Conservation (phyloP, 2,888 invertebrate species). For the Atethmia centrago region DNA sequence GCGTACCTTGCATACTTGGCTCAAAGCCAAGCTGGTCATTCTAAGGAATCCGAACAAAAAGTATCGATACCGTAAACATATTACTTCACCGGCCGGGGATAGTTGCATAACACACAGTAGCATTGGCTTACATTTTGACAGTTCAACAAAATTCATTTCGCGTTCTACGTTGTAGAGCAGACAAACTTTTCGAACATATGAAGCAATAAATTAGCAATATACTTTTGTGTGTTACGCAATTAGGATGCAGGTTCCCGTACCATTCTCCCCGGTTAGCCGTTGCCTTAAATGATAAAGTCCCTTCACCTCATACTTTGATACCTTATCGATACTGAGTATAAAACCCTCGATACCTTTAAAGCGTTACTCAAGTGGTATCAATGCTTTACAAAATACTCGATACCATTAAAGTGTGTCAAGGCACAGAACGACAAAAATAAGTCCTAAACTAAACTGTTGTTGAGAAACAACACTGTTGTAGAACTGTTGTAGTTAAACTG, state of each 20-base stretch:
- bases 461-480: no score
- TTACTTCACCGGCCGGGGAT: background rate
- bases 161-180: no score
- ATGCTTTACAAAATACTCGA: background rate
- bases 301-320: background rate
- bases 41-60: background rate
- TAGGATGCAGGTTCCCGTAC: background rate
- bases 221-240: no score
- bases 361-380: background rate
- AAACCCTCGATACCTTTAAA: background rate
- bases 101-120: no score
- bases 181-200: no score
- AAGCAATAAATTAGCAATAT: no score
- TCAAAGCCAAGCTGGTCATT: slow-evolving; percentile 6
- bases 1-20: slow-evolving; percentile 31
- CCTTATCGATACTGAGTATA: no score
- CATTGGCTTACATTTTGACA: no score
- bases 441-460: no score
- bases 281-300: background rate
- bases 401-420: background rate
- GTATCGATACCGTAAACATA: background rate
- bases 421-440: background rate
- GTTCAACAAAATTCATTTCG: no score
- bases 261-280: background rate
- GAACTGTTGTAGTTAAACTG: no score